Base-by-base conservation (phyloP, 2,113 vertebrate species). In the Neopipo cinnamomea region DNA sequence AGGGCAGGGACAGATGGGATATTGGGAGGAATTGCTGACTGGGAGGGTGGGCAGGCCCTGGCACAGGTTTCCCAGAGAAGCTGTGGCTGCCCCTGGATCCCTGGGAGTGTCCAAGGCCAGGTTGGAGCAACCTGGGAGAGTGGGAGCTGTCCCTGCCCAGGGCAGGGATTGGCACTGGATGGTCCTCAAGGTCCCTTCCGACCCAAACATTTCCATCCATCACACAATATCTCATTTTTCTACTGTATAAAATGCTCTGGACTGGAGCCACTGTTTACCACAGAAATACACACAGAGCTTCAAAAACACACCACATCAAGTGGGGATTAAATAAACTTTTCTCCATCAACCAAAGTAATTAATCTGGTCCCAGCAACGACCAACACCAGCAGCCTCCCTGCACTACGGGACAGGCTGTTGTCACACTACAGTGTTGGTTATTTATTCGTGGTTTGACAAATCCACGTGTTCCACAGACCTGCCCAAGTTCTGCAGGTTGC, bases 71-170 rank as follows among this genome's bases (percentile, higher is more conserved):
- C 0, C 58, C 76, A 80, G 42, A 73, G 50, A 0, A 72, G 74
- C 85, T 88, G 85, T 5, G 39, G 65, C 55, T 87, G 74, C 11
- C 58, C 56, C 66, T 71, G 66, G 3, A 72, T 35, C 58, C 58
- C 49, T 65, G 49, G 11, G 0, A 42, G 1, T 23, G 50, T 0
- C 25, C 58, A 8, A 72, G 41, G 31, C 5, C 56, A 63, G 56
- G 41, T 0, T 63, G 63, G 41, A 79, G 8, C 49, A 35, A 0
- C 37, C 37, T 61, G 63, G 73, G 28, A 16, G 0, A 2, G 13
- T 8, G 35, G 58, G 0, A 79, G 17, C 2, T 14, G 49, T 19
- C 59, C 25, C 30, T 50, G 31, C 15, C 56, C 11, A 18, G 12
- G 49, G 49, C 49, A 49, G 24, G 24, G 24, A 11, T 7, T 8